A percentile compares a stretch with the other conserved stretches of the same genome.
Conservation (phyloP, 2,888 invertebrate genomes). For the Drosophila atripex region DNA sequence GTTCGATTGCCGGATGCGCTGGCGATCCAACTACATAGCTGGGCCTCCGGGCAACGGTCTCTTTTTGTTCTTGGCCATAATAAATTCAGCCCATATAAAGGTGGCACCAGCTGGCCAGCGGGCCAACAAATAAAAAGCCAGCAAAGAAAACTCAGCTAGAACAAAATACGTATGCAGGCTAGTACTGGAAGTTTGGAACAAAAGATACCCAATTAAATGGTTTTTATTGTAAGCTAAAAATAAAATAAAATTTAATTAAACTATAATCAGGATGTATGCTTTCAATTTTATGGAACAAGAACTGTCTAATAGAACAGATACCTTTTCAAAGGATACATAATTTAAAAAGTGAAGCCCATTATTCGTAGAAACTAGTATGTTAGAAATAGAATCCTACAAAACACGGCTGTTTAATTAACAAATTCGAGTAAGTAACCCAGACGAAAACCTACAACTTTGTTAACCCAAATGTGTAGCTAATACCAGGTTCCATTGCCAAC, state of each 20-base stretch:
- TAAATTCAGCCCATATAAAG: constrained; percentile 77
- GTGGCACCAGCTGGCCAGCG: constrained; percentile 74
- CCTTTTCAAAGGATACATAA: too few species aligned
- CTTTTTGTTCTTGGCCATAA: constrained; percentile 73
- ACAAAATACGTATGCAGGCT: constrained; percentile 29
- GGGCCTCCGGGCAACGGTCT: constrained; percentile 33
- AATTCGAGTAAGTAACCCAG: not conserved
- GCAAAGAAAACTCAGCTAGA: constrained; percentile 51
- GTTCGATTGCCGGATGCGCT: constrained; percentile 44
- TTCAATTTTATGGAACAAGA: too few species aligned
- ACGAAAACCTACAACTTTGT: not conserved
- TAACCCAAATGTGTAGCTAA: constrained; percentile 5
- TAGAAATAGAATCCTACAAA: not conserved
- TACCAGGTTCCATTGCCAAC: constrained; percentile 5
- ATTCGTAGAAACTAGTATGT: too few species aligned
- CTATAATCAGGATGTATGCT: too few species aligned
- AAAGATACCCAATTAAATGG: constrained; percentile 22
- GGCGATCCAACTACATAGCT: constrained; percentile 1
- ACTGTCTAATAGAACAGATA: too few species aligned
- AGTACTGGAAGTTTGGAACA: constrained; percentile 23
- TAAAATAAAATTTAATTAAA: too few species aligned
- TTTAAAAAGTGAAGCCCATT: too few species aligned
- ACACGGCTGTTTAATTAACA: not conserved
- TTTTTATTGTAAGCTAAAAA: not conserved
- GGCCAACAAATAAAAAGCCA: constrained; percentile 62